These are phyloP conservation scores for Rhinatrema bivittatum DNA, from an alignment of 2,797 vertebrate genomes.

Conservation along the genomic window DNA sequence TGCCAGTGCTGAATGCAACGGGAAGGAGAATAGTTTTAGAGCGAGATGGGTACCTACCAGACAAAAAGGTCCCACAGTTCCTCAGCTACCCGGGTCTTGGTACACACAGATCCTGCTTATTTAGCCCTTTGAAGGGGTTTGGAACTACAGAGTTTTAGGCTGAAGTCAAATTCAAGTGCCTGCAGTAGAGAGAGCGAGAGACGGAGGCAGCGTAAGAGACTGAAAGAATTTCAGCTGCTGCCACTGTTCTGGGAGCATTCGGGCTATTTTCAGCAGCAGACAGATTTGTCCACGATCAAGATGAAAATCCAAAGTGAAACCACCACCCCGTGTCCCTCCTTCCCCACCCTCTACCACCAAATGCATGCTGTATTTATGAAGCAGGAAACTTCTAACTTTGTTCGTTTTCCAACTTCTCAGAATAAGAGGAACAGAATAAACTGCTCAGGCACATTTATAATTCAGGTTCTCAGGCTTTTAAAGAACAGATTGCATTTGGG, in stretches of 20 bases:
- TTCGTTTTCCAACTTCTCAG: slow-evolving; percentile 39
- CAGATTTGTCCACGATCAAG: slow-evolving; percentile 59
- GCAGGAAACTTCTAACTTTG: slow-evolving; percentile 47
- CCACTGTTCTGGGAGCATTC: slow-evolving; percentile 38
- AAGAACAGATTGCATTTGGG: background rate
- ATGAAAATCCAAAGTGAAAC: slow-evolving; percentile 32
- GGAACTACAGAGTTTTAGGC: slow-evolving; percentile 48
- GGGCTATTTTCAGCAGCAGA: slow-evolving; percentile 79
- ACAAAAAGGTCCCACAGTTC: slow-evolving; percentile 23
- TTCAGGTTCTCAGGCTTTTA: slow-evolving; percentile 1
- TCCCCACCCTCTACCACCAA: too few species aligned
- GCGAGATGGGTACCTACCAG: slow-evolving; percentile 51
- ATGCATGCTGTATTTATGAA: too few species aligned
- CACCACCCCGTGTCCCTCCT: slow-evolving; percentile 23
- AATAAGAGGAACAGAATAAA: slow-evolving; percentile 36
- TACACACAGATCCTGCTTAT: slow-evolving; percentile 39
- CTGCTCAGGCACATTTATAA: slow-evolving; percentile 1
- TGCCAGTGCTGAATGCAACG: too few species aligned
- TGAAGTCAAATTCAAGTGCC: slow-evolving; percentile 50
- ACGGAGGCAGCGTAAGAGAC: slow-evolving; percentile 27
- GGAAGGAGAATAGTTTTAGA: too few species aligned
- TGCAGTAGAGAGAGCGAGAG: slow-evolving; percentile 48
- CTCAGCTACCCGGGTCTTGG: slow-evolving; percentile 42
- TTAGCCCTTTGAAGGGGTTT: slow-evolving; percentile 51
- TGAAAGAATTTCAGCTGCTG: slow-evolving; percentile 47